These are phyloP conservation scores for Metopia argyrocephala DNA, from an alignment of 2,888 invertebrate species.

Conservation along the genomic window DNA sequence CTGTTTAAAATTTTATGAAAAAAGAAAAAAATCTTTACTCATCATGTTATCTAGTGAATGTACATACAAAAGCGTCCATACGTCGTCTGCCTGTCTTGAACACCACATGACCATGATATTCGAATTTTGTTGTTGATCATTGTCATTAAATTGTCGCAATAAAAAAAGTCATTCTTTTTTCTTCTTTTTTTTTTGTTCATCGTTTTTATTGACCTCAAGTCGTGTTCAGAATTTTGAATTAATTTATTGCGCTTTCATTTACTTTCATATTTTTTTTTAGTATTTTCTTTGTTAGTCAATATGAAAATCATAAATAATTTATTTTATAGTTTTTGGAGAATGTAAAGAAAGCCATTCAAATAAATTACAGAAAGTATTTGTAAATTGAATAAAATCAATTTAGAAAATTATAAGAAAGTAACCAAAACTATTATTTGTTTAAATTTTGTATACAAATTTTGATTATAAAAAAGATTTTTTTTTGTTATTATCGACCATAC, in stretches of 20 bases:
- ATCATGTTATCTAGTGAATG: constrained; percentile 43
- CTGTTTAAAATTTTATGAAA: constrained; percentile 46
- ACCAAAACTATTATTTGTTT: too few relatives aligned
- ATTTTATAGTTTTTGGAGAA: constrained; percentile 9
- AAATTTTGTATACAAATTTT: too few relatives aligned
- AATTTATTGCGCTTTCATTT: constrained; percentile 58
- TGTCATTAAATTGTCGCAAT: constrained; percentile 61
- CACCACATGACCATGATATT: too few relatives aligned
- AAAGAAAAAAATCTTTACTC: constrained; percentile 61
- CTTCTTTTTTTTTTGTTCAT: constrained; percentile 43
- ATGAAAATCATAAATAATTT: constrained; percentile 26
- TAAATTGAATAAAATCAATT: constrained; percentile 27
- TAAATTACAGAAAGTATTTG: constrained; percentile 26
- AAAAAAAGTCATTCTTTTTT: constrained; percentile 40
- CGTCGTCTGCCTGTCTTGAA: constrained; percentile 9
- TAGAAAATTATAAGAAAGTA: constrained; percentile 10
- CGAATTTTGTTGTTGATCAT: constrained; percentile 45
- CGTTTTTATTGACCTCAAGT: constrained; percentile 57
- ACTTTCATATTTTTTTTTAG: constrained; percentile 51
- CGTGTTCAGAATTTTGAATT: constrained; percentile 61
- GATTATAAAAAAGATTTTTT: too few relatives aligned
- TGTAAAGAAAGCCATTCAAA: constrained; percentile 9
- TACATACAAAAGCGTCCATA: constrained; percentile 19
- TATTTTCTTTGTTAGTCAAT: constrained; percentile 18
- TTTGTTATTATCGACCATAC: too few relatives aligned